A percentile compares a stretch with the other conserved stretches of the same genome.
These are phyloP conservation scores for Orthonyx spaldingii DNA, from an alignment of 2,113 vertebrate species.

Conservation along the genomic window DNA sequence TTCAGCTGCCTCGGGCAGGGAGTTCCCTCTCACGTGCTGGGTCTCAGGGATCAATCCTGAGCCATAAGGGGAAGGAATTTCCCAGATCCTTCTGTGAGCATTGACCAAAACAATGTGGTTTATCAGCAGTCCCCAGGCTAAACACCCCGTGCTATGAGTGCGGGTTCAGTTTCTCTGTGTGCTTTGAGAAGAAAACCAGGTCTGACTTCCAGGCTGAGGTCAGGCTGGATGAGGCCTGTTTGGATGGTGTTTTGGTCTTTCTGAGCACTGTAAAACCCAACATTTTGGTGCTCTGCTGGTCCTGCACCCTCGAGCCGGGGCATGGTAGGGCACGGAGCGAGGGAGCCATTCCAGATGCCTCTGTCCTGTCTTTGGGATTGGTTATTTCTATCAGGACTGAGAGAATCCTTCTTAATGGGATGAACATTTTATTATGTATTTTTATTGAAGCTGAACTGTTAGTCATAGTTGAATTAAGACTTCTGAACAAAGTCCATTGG, in stretches of 20 bases:
- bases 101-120: neutral
- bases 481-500: neutral
- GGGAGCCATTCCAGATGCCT: neutral
- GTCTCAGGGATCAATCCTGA: neutral
- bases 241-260: neutral
- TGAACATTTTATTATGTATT: neutral
- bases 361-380: neutral
- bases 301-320: accelerated
- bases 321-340: accelerated
- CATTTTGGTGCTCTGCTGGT: neutral
- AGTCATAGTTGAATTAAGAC: neutral
- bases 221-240: neutral
- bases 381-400: neutral
- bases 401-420: neutral
- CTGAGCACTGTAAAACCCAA: neutral
- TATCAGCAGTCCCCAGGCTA: neutral
- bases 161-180: accelerated
- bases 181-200: neutral
- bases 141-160: accelerated
- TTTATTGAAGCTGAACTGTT: neutral
- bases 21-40: neutral
- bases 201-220: neutral
- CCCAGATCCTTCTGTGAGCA: neutral
- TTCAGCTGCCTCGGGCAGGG: neutral
- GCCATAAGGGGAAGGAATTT: neutral